Conservation (phyloP, 1,140 invertebrate species). For the Brachionus asplanchnoidis region DNA sequence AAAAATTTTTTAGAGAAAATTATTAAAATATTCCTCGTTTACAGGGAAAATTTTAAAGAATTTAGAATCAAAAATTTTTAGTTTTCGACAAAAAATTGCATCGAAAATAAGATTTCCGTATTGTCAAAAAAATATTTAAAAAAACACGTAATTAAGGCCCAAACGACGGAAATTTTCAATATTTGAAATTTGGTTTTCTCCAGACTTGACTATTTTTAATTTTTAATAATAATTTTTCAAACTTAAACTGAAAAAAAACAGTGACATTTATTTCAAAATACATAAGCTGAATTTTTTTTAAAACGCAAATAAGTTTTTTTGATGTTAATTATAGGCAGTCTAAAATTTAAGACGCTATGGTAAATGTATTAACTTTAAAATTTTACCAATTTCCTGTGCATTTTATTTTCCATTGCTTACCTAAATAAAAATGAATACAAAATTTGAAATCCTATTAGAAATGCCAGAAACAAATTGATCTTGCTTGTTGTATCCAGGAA, state of each 20-base stretch:
- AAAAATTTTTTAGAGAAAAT: too few species aligned
- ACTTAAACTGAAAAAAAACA: background rate
- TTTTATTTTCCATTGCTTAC: background rate
- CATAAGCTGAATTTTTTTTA: background rate
- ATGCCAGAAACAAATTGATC: background rate
- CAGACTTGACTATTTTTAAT: background rate
- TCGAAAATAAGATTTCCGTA: background rate
- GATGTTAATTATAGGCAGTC: background rate
- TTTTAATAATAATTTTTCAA: background rate
- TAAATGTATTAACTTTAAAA: background rate
- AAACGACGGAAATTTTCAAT: background rate
- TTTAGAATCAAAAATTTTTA: background rate
- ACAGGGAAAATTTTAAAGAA: background rate
- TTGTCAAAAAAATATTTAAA: background rate
- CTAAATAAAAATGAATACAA: background rate
- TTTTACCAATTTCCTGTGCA: background rate
- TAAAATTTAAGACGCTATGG: slow-evolving; percentile 1
- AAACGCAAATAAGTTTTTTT: background rate
- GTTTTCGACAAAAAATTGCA: background rate
- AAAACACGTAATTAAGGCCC: background rate
- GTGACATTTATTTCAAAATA: background rate
- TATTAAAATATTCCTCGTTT: too few species aligned
- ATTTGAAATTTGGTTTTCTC: background rate
- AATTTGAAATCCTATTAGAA: background rate
- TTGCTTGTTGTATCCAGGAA: background rate